phyloP scores from a whole-genome alignment of 2,797 vertebrate genomes.

The Neosalanx taihuensis region DNA sequence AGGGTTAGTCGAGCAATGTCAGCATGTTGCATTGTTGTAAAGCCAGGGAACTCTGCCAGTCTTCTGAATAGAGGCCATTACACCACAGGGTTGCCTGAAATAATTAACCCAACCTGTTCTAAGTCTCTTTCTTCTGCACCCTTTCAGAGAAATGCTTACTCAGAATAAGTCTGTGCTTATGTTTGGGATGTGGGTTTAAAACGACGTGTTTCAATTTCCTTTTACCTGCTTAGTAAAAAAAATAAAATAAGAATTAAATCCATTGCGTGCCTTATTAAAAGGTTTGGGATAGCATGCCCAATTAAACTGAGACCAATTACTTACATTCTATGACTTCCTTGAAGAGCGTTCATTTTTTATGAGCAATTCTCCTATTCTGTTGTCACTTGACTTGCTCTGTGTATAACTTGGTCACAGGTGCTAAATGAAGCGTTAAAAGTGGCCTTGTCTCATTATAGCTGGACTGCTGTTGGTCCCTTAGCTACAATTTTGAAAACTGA shows the following conservation, averaged over 20 bases:
- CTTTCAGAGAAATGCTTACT: constrained; percentile 29
- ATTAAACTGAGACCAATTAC: constrained; percentile 49
- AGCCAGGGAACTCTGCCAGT: constrained; percentile 50
- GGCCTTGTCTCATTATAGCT: constrained; percentile 56
- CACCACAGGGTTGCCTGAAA: constrained; percentile 55
- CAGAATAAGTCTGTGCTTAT: neutral
- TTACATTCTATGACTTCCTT: constrained; percentile 47
- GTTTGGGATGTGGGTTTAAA: constrained; percentile 38
- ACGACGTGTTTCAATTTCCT: constrained; percentile 20
- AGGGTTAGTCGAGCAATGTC: constrained; percentile 54
- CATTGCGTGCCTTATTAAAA: constrained; percentile 25
- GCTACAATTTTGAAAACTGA: constrained; percentile 42
- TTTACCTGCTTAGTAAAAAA: constrained; percentile 17
- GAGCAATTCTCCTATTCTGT: constrained; percentile 52
- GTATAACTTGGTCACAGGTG: constrained; percentile 54
- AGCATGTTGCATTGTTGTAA: constrained; percentile 59
- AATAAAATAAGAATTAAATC: constrained; percentile 23
- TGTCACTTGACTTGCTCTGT: constrained; percentile 54
- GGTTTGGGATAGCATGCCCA: constrained; percentile 43
- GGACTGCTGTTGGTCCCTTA: constrained; percentile 37
- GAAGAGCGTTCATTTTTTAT: constrained; percentile 56
- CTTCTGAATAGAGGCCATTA: constrained; percentile 57
- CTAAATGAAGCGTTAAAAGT: constrained; percentile 49
- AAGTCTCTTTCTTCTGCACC: constrained; percentile 41
- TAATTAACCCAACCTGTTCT: constrained; percentile 61